These are phyloP conservation scores for Camponotus vicinus DNA, from an alignment of 1,140 invertebrate genomes.

Conservation along the genomic window DNA sequence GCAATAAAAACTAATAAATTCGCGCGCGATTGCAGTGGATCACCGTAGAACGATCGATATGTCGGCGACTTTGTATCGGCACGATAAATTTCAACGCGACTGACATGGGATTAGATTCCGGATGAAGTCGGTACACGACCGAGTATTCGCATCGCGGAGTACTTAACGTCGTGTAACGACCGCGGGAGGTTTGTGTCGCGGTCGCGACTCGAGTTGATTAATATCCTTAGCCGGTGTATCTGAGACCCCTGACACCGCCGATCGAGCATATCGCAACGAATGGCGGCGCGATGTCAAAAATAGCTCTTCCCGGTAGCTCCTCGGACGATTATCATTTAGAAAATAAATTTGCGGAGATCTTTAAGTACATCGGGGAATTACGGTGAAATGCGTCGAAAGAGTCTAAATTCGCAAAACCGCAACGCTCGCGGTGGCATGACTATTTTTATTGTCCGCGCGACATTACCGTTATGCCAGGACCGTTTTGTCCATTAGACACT, in stretches of 20 bases:
- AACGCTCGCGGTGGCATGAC: not conserved
- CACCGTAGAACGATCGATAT: not conserved
- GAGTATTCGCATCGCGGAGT: slow-evolving; percentile 37
- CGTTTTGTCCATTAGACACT: slow-evolving; percentile 16
- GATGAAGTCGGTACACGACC: slow-evolving; percentile 65
- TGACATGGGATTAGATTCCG: slow-evolving; percentile 66
- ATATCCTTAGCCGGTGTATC: slow-evolving; percentile 45
- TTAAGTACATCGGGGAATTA: not conserved
- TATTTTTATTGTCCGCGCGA: slow-evolving; percentile 27
- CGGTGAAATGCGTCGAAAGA: not conserved
- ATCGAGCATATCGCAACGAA: slow-evolving; percentile 34
- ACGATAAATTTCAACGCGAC: slow-evolving; percentile 65
- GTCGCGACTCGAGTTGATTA: slow-evolving; percentile 65
- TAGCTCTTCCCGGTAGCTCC: not conserved
- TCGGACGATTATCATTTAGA: not conserved
- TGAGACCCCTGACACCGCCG: slow-evolving; percentile 52
- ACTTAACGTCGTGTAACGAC: slow-evolving; percentile 69
- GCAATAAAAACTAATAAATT: slow-evolving; percentile 63
- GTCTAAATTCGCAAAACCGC: slow-evolving; percentile 35
- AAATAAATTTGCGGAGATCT: slow-evolving; percentile 12
- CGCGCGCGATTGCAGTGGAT: slow-evolving; percentile 28
- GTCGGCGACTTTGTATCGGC: slow-evolving; percentile 21
- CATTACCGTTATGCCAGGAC: slow-evolving; percentile 35
- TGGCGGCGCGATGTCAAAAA: slow-evolving; percentile 10
- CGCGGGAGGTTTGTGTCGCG: slow-evolving; percentile 63